A percentile compares a stretch with the other conserved stretches of the same genome.
Conservation (phyloP, 1,140 invertebrate species). For the Telenomus remus region DNA sequence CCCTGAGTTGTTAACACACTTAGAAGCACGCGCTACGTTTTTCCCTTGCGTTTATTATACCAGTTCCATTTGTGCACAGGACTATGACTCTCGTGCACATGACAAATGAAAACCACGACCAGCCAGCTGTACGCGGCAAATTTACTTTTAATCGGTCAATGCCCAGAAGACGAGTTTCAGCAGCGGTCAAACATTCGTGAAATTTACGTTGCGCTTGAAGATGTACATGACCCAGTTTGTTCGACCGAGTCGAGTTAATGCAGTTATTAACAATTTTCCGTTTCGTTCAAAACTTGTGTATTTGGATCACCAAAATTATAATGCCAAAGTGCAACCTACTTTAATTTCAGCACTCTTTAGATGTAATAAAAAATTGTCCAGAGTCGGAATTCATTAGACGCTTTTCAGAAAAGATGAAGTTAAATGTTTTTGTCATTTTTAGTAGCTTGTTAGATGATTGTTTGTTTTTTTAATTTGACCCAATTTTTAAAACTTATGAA, state of each 20-base stretch:
- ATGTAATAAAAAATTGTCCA: background rate
- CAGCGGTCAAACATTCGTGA: slow-evolving; percentile 38
- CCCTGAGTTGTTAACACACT: slow-evolving; percentile 67
- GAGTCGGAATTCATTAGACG: no score
- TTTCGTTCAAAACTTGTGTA: slow-evolving; percentile 17
- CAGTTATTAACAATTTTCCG: slow-evolving; percentile 34
- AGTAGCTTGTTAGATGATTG: no score
- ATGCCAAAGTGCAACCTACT: background rate
- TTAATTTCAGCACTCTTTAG: background rate
- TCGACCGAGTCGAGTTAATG: slow-evolving; percentile 19
- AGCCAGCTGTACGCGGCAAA: slow-evolving; percentile 50
- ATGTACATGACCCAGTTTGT: slow-evolving; percentile 39
- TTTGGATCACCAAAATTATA: background rate
- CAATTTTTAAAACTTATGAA: no score
- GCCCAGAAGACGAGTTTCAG: slow-evolving; percentile 45
- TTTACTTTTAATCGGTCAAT: slow-evolving; percentile 58
- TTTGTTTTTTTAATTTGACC: no score
- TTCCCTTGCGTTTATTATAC: slow-evolving; percentile 9
- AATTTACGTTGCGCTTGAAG: slow-evolving; percentile 27
- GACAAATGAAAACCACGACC: slow-evolving; percentile 53
- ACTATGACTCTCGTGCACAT: slow-evolving; percentile 51
- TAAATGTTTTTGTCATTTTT: no score
- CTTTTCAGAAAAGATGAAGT: no score
- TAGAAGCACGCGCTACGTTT: slow-evolving; percentile 46
- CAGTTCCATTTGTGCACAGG: slow-evolving; percentile 55